phyloP scores from a whole-genome alignment of 2,113 vertebrate species.

The Scalopus aquaticus region DNA sequence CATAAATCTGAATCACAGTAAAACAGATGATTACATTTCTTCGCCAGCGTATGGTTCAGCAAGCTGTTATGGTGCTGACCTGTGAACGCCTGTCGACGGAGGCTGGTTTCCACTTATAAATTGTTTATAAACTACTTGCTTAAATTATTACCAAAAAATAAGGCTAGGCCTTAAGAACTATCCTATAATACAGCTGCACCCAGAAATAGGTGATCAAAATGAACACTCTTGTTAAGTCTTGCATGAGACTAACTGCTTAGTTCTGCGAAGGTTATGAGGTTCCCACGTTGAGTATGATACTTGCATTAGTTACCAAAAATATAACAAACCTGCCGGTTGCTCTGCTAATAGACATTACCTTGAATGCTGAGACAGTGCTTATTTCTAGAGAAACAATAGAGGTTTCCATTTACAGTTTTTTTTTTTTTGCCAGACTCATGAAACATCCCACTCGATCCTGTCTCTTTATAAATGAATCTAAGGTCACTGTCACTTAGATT shows the following conservation, averaged over 20 bases:
- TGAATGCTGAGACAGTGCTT: background rate
- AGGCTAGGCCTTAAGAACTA: background rate
- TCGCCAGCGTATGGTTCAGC: background rate
- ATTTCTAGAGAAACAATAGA: conserved; percentile 30
- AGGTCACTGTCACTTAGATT: conserved; percentile 15
- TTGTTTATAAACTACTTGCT: background rate
- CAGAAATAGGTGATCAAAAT: conserved; percentile 44
- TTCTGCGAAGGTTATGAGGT: background rate
- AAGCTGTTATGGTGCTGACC: background rate
- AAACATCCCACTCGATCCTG: background rate
- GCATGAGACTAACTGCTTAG: background rate
- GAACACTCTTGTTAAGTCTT: background rate
- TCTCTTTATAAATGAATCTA: conserved; percentile 22
- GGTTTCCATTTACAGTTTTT: background rate
- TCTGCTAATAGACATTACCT: background rate
- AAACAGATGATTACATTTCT: background rate
- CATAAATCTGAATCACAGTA: background rate
- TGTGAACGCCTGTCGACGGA: background rate
- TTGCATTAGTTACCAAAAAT: too few relatives aligned
- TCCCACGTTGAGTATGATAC: too few relatives aligned
- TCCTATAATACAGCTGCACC: background rate
- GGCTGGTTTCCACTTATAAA: background rate
- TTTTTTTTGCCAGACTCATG: background rate
- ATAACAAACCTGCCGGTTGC: background rate
- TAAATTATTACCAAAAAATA: conserved; percentile 11